Percentiles rank a stretch among this genome's conserved stretches.
phyloP scores from a whole-genome alignment of 2,797 vertebrate species.

The Liasis olivaceus region DNA sequence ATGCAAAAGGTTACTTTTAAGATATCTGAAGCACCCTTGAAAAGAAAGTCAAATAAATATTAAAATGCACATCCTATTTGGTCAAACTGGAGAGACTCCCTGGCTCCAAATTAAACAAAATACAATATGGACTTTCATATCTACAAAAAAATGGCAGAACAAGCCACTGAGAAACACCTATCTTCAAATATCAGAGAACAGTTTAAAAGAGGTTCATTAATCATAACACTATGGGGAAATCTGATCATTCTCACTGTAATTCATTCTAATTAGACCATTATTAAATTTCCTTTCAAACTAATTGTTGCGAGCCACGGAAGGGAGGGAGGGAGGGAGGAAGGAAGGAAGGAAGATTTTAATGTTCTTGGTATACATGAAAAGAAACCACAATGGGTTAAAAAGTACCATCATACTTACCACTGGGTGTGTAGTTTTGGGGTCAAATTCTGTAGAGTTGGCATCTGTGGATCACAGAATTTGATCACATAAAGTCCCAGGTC shows the following conservation, averaged over 20 bases:
- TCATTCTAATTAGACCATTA: background rate
- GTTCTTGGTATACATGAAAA: background rate
- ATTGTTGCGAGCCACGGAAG: background rate
- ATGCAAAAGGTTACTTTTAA: background rate
- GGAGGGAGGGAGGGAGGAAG: background rate
- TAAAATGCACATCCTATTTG: background rate
- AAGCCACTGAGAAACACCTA: background rate
- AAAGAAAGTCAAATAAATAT: background rate
- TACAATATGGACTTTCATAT: background rate
- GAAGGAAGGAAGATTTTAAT: background rate
- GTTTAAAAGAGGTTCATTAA: background rate
- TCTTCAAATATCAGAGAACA: background rate
- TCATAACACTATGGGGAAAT: background rate
- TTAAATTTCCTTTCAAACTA: background rate
- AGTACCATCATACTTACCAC: slow-evolving; percentile 80
- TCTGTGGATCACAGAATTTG: slow-evolving; percentile 73
- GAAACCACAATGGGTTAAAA: background rate
- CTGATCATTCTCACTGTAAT: background rate
- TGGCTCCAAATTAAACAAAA: background rate
- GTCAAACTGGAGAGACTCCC: background rate
- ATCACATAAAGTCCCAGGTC: background rate
- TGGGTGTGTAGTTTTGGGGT: slow-evolving; percentile 87
- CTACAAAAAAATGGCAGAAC: background rate
- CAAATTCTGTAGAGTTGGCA: slow-evolving; percentile 96
- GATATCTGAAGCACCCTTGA: background rate